These are phyloP conservation scores for Cairina moschata DNA, from an alignment of 2,113 vertebrate species.

Conservation along the genomic window DNA sequence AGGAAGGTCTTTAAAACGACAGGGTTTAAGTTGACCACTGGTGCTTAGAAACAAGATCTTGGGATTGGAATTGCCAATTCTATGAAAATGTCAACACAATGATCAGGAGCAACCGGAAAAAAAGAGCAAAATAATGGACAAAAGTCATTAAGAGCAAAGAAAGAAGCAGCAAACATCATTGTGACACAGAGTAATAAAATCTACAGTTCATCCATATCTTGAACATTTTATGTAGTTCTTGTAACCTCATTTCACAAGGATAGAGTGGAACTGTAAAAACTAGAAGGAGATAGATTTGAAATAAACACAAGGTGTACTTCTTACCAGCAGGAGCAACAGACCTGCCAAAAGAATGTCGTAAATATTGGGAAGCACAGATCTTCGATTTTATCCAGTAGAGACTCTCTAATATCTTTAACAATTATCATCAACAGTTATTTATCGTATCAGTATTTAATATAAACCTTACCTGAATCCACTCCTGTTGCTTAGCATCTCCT, in stretches of 20 bases:
- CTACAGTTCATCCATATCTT: not conserved
- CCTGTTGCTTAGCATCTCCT: conserved; percentile 93
- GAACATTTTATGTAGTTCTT: not conserved
- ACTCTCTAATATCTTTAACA: not conserved
- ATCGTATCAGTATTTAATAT: rapidly evolving
- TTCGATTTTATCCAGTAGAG: not conserved
- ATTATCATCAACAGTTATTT: not conserved
- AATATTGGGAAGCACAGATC: not conserved
- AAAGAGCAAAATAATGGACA: not conserved
- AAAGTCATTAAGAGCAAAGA: not conserved
- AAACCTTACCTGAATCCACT: conserved; percentile 89
- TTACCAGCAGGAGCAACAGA: not conserved
- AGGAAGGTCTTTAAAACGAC: not conserved
- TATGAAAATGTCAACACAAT: not conserved
- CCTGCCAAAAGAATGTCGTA: not conserved
- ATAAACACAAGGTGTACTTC: not conserved
- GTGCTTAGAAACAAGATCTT: not conserved
- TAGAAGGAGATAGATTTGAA: not conserved
- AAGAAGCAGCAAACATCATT: not conserved
- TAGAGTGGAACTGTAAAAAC: not conserved
- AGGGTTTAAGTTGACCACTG: not conserved
- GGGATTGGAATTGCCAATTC: not conserved
- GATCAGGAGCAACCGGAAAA: not conserved
- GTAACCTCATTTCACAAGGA: not conserved
- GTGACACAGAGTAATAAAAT: not conserved